A percentile compares a stretch with the other conserved stretches of the same genome.
Conservation (phyloP, 37 sponge, comb jelly and placozoan genomes). For the Agelas oroides region DNA sequence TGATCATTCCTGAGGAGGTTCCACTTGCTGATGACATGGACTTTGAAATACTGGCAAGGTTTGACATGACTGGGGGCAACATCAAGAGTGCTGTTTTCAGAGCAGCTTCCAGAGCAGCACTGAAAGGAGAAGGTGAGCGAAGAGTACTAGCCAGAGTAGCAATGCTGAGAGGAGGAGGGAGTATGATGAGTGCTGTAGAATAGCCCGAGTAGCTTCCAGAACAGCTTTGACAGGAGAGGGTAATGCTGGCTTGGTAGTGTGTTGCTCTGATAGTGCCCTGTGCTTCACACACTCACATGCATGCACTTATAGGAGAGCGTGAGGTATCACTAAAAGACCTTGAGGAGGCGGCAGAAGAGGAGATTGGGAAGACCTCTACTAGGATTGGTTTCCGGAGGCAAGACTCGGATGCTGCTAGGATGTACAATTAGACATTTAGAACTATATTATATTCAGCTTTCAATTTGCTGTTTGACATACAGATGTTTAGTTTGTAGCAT, state of each 20-base stretch:
- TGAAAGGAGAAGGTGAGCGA: conserved; percentile 38
- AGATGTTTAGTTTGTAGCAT: too few species aligned
- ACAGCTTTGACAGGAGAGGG: too few species aligned
- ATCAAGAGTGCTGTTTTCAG: conserved; percentile 77
- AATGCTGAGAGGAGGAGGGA: conserved; percentile 57
- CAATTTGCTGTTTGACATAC: too few species aligned
- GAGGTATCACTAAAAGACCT: conserved; percentile 68
- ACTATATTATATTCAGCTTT: neutral
- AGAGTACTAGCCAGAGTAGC: neutral
- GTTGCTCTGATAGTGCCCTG: too few species aligned
- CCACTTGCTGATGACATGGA: conserved; percentile 80
- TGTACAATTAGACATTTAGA: conserved; percentile 50
- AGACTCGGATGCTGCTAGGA: conserved; percentile 63
- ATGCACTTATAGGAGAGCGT: conserved; percentile 25
- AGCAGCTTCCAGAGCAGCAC: conserved; percentile 81
- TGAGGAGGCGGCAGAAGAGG: conserved; percentile 76
- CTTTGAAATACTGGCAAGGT: conserved; percentile 52
- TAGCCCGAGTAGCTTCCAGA: too few species aligned
- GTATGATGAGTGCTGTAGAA: too few species aligned
- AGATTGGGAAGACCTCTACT: conserved; percentile 64
- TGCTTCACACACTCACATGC: neutral
- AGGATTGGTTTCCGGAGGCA: conserved; percentile 77
- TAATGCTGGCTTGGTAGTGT: too few species aligned
- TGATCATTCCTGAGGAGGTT: conserved; percentile 80
- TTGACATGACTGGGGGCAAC: conserved; percentile 86